Conservation (phyloP, 1,140 invertebrate species). For the Ostrea edulis region DNA sequence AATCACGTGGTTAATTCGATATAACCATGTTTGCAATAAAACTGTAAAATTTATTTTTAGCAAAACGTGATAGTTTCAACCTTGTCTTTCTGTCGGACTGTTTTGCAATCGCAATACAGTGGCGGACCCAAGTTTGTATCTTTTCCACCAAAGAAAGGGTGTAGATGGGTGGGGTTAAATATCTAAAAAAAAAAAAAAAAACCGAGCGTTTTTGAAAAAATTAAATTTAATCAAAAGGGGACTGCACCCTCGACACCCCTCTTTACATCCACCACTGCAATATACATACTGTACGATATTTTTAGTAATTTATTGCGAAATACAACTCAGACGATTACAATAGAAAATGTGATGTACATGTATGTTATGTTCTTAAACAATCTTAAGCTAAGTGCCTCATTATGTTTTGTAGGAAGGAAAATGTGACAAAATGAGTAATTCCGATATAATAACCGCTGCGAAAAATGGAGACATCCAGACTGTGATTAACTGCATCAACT, state of each 20-base stretch:
- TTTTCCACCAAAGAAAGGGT: too few species aligned
- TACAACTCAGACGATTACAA: neutral
- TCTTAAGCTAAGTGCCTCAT: neutral
- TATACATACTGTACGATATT: neutral
- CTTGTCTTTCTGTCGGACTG: too few species aligned
- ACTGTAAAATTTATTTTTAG: too few species aligned
- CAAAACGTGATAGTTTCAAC: too few species aligned
- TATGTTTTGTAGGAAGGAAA: neutral
- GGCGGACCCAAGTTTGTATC: too few species aligned
- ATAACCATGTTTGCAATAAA: too few species aligned
- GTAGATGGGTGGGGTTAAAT: too few species aligned
- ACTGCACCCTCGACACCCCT: neutral
- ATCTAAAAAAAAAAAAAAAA: too few species aligned
- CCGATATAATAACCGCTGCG: constrained; percentile 34
- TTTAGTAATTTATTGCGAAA: neutral
- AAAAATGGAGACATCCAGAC: constrained; percentile 43
- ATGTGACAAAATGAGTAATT: neutral
- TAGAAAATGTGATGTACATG: neutral
- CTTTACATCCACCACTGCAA: neutral
- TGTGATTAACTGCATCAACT: constrained; percentile 39
- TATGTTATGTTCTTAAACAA: neutral
- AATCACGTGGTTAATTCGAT: too few species aligned
- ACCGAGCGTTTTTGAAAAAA: too few species aligned
- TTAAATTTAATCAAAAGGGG: neutral
- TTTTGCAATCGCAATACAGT: too few species aligned